Evolutionary conservation across 2,113 vertebrate genomes (phyloP), one percentile per base, ranked within the genome.

Genomic region (Grallaria varia): DNA sequence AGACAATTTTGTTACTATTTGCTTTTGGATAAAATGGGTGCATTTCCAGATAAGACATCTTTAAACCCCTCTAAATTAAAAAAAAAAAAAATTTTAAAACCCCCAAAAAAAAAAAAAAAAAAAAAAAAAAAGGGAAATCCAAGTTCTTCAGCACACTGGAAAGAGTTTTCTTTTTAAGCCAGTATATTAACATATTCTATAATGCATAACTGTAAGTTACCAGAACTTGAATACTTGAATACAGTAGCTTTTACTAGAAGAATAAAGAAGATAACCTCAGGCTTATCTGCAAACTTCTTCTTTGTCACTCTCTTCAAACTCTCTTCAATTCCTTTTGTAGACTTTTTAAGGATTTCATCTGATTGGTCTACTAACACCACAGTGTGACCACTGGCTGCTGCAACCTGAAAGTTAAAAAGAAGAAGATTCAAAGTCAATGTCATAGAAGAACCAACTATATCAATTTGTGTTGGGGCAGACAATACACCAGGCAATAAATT

Each of bases 211-310:
- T 50, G 31, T 7, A 68, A 49, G 53, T 33, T 23, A 73, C 52
- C 64, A 47, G 37, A 92, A 92, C 8, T 64, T 69, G n/a, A 73
- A 14, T 25, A 91, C 8, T 68, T 72, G n/a, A 66, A 13, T 24
- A 71, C 16, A 15, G 47, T 3, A 53, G 33, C 8, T 69, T 89
- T 60, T 91, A 12, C 19, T 35, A 77, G 39, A 68, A 14, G 8
- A 68, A 88, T 30, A 39, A 72, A 90, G 30, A 52, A 68, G 31
- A 72, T 63, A 99, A 97, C 99, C 98, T 99, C 98, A 50, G 99
- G 99, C 50, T 99, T 99, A 73, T 99, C 99, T 4, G 99, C 98
- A 98, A 99, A 99, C 95, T 99, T 99, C 98, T 99, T 99, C 98
- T 99, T 99, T 40, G 97, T 97, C 80, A 99, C 97, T 97, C 98